These are phyloP conservation scores for Ectropis crepuscularia DNA, from an alignment of 2,888 invertebrate genomes.

Conservation along the genomic window DNA sequence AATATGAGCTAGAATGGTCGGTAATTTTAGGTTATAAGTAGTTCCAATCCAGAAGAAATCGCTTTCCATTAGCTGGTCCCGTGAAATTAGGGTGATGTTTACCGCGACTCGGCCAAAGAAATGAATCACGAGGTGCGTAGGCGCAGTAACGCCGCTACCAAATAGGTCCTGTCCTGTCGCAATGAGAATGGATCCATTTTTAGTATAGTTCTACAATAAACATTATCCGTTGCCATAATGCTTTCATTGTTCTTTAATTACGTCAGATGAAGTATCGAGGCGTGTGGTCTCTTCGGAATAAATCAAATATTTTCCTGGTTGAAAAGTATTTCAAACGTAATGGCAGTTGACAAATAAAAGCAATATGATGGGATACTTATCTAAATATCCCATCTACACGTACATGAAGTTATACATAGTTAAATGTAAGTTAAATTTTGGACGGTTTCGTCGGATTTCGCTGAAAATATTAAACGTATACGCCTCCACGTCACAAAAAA, in stretches of 20 bases:
- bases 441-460: too few species aligned
- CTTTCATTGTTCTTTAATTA: slow-evolving; percentile 35
- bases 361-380: too few species aligned
- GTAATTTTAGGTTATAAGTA: slow-evolving; percentile 1
- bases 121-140: slow-evolving; percentile 78
- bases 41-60: slow-evolving; percentile 45
- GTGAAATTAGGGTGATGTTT: slow-evolving; percentile 77
- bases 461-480: too few species aligned
- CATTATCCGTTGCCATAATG: slow-evolving; percentile 37
- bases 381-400: too few species aligned
- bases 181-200: slow-evolving; percentile 62
- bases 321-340: background rate
- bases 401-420: too few species aligned
- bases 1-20: too few species aligned
- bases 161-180: slow-evolving; percentile 68
- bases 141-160: slow-evolving; percentile 65
- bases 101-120: slow-evolving; percentile 72
- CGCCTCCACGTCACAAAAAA: too few species aligned
- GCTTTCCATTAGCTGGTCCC: slow-evolving; percentile 52
- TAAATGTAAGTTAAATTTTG: too few species aligned
- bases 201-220: slow-evolving; percentile 63
- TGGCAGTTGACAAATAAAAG: too few species aligned
- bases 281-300: slow-evolving; percentile 12
- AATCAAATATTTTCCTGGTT: slow-evolving; percentile 3
- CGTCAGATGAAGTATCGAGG: slow-evolving; percentile 21